These are phyloP conservation scores for Labroides dimidiatus DNA, from an alignment of 2,797 vertebrate genomes.

Conservation along the genomic window DNA sequence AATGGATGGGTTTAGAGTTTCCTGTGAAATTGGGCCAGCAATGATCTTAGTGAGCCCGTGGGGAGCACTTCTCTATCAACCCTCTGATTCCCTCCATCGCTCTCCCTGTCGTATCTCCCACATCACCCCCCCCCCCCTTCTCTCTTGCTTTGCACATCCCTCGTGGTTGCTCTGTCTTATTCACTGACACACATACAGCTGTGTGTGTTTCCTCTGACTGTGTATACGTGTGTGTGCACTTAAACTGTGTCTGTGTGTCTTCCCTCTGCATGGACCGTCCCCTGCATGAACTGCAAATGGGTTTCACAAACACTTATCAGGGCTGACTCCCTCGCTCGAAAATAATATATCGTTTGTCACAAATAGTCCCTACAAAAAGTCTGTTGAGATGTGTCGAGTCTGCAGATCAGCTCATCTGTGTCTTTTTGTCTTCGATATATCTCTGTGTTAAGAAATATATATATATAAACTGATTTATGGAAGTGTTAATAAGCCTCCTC, in stretches of 20 bases:
- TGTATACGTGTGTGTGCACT: background rate
- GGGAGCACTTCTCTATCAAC: conserved; percentile 64
- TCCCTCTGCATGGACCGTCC: conserved; percentile 27
- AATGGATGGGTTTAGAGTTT: conserved; percentile 76
- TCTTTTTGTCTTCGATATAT: conserved; percentile 37
- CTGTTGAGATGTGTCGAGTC: conserved; percentile 31
- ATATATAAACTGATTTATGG: conserved; percentile 1
- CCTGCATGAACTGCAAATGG: conserved; percentile 76
- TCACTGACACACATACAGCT: conserved; percentile 71
- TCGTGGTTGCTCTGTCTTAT: conserved; percentile 56
- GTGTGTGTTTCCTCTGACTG: conserved; percentile 41
- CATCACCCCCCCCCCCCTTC: background rate
- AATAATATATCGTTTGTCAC: conserved; percentile 54
- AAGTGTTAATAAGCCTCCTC: conserved; percentile 42
- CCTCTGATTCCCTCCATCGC: conserved; percentile 58
- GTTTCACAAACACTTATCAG: conserved; percentile 80
- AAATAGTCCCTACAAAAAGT: conserved; percentile 36
- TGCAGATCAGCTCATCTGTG: conserved; percentile 24
- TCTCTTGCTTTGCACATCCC: conserved; percentile 11
- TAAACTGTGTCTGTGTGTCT: background rate
- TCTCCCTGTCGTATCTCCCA: conserved; percentile 16
- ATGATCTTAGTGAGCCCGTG: conserved; percentile 72
- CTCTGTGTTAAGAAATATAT: background rate
- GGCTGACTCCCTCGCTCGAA: conserved; percentile 70
- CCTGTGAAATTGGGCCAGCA: conserved; percentile 74